phyloP scores from a whole-genome alignment of 2,113 vertebrate species.

The Pluvianellus socialis region DNA sequence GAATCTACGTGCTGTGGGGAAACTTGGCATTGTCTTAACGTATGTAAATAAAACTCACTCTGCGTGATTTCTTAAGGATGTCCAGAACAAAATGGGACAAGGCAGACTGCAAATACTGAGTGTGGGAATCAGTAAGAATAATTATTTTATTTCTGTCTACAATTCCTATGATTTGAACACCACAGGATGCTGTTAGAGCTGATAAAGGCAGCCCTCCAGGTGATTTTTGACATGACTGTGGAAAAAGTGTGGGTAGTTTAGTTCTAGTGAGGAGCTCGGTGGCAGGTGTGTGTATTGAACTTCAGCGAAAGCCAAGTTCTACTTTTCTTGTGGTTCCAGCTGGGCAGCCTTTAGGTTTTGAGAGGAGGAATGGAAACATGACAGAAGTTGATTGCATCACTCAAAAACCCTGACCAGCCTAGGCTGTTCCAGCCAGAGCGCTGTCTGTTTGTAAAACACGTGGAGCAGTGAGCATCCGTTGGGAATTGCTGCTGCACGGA shows the following conservation, averaged over 20 bases:
- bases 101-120: not conserved
- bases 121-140: not conserved
- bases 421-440: not conserved
- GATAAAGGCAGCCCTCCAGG: not conserved
- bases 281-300: not conserved
- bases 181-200: not conserved
- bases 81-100: not conserved
- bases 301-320: fast-evolving
- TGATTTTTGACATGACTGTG: fast-evolving
- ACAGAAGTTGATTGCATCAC: not conserved
- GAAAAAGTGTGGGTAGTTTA: fast-evolving
- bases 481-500: not conserved
- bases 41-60: not conserved
- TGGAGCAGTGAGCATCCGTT: fast-evolving
- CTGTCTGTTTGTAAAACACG: not conserved
- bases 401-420: not conserved
- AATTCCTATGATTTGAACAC: fast-evolving
- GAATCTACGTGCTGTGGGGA: not conserved
- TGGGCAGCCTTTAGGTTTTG: not conserved
- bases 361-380: not conserved
- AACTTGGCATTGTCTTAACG: fast-evolving
- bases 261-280: not conserved
- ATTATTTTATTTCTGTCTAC: not conserved
- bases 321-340: not conserved
- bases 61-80: not conserved